Base-by-base conservation (phyloP, 2,888 invertebrate genomes). In the Lithophane ornitopus region DNA sequence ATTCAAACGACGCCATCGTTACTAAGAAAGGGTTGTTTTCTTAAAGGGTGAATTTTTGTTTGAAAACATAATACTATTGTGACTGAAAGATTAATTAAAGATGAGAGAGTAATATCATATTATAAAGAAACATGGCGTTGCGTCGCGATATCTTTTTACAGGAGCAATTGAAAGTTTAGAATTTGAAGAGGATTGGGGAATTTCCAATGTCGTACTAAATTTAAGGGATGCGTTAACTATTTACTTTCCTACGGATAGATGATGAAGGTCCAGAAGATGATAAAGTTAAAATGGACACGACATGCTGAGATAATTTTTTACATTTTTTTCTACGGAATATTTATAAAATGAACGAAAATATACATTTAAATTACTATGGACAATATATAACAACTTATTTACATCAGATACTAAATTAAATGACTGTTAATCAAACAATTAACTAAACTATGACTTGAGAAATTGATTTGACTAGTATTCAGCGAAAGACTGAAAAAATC, bases 41-140 rank as follows among this genome's bases (percentile, higher is more conserved):
- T 82, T 80, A 86, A 80, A 82, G 84, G 85, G 85, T 87, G 63
- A 59, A 83, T 85, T 87, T 88, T 88, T 88, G 89, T 90, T 90
- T 90, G 90, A 86, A 87, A 89, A 89, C 84, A 82, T 89, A 88
- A 90, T 90, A 90, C 89, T 89, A 82, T 82, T 87, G 87, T 87
- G 82, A 78, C 82, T 73, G 80, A 67, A 78, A 78, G 79, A 82
- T 84, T 87, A 90, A 90, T 90, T 90, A 90, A 84, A 84, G 81
- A 84, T 85, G 76, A 82, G 80, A 84, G 85, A 85, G 80, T 84
- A 74, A 82, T 84, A 85, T 88, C 78, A 66, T 80, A 78, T 87
- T 79, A 86, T 86, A 84, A 76, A 78, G 79, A 79, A 81, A 78
- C 85, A 78, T 56, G 56, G 62, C 46, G 61, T 41, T 22, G 34